phyloP scores from a whole-genome alignment of 2,797 vertebrate species.

The Crocidura indochinensis region DNA sequence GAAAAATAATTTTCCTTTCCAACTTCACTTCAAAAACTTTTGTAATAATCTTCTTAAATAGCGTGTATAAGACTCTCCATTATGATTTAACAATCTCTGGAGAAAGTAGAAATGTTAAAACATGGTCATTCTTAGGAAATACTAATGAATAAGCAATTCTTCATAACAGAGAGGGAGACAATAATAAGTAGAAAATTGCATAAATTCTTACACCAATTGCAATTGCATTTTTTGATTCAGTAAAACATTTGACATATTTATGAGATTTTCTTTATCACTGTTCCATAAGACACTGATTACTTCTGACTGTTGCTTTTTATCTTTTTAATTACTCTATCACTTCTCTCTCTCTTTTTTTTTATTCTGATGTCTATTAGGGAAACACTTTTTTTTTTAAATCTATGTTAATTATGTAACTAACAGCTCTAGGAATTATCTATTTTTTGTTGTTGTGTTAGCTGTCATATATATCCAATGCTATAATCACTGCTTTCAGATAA shows the following conservation, averaged over 20 bases:
- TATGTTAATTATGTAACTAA: background rate
- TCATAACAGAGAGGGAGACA: background rate
- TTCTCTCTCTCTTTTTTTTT: slow-evolving; percentile 22
- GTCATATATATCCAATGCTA: slow-evolving; percentile 1
- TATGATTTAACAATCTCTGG: background rate
- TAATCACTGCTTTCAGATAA: slow-evolving; percentile 29
- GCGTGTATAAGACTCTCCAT: background rate
- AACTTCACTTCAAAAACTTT: slow-evolving; percentile 41
- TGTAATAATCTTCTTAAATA: background rate
- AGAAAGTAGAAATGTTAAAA: slow-evolving; percentile 7
- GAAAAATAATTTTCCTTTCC: background rate
- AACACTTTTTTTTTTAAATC: no score
- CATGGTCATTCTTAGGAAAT: background rate
- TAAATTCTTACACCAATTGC: background rate
- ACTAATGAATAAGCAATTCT: background rate
- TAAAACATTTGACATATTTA: background rate
- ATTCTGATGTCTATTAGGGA: background rate
- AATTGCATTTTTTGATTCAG: slow-evolving; percentile 22
- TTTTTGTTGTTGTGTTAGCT: background rate
- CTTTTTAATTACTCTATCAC: background rate
- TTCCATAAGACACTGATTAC: background rate
- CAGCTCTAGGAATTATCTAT: slow-evolving; percentile 7
- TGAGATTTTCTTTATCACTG: slow-evolving; percentile 20
- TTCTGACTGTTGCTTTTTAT: slow-evolving; percentile 14
- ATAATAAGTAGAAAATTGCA: background rate